A percentile compares a stretch with the other conserved stretches of the same genome.
Evolutionary conservation across 2,888 invertebrate genomes (phyloP).

Genomic region (Aspidiotus rigidus): DNA sequence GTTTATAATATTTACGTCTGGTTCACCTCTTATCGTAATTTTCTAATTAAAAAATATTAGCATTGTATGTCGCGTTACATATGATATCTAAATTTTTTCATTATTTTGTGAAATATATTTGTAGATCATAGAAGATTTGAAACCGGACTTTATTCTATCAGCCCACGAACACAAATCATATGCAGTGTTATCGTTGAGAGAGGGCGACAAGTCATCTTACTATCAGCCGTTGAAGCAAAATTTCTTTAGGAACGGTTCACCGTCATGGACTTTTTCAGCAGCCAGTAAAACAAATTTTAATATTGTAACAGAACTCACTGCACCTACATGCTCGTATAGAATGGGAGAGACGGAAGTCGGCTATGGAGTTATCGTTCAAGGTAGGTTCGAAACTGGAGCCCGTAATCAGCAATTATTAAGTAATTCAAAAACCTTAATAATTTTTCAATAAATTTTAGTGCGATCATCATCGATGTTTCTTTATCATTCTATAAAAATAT

Average conservation of each 20-base stretch:
- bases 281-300: slow-evolving; percentile 13
- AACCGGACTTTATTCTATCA: slow-evolving; percentile 60
- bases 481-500: too few species aligned
- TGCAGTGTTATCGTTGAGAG: slow-evolving; percentile 42
- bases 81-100: background rate
- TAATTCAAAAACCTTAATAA: too few species aligned
- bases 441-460: too few species aligned
- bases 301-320: slow-evolving; percentile 63
- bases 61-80: too few species aligned
- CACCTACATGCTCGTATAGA: slow-evolving; percentile 91
- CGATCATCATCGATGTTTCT: too few species aligned
- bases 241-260: slow-evolving; percentile 7
- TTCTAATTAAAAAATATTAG: slow-evolving; percentile 13
- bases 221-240: slow-evolving; percentile 26
- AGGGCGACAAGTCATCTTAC: slow-evolving; percentile 18
- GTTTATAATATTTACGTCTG: too few species aligned
- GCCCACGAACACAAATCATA: slow-evolving; percentile 62
- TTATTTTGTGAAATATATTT: slow-evolving; percentile 36
- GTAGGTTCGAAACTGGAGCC: slow-evolving; percentile 46
- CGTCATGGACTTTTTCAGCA: slow-evolving; percentile 21
- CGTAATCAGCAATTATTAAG: background rate
- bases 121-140: slow-evolving; percentile 54
- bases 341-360: slow-evolving; percentile 87
- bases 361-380: slow-evolving; percentile 70
- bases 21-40: background rate